Conservation (phyloP, 2,888 invertebrate species). For the Drosophila helvetica region DNA sequence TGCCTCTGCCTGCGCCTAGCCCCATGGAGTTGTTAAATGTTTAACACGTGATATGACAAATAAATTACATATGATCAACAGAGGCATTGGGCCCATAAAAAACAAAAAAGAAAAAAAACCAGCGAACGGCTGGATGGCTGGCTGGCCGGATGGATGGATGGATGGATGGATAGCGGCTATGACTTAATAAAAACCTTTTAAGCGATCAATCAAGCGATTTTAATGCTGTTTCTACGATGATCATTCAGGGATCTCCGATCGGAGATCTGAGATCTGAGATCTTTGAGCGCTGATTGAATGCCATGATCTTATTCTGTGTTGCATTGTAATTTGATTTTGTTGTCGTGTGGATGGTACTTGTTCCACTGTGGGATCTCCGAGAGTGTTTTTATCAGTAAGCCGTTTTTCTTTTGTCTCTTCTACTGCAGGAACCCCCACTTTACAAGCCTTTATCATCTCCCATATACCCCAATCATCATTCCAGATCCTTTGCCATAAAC, state of each 20-base stretch:
- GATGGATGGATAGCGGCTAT: constrained; percentile 46
- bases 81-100: constrained; percentile 43
- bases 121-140: constrained; percentile 8
- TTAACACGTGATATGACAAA: constrained; percentile 84
- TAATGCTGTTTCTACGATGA: constrained; percentile 68
- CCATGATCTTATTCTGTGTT: background rate
- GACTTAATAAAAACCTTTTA: constrained; percentile 78
- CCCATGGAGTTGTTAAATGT: constrained; percentile 80
- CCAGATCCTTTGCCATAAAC: constrained; percentile 13
- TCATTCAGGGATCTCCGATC: constrained; percentile 43
- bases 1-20: constrained; percentile 58
- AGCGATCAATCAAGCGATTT: constrained; percentile 67
- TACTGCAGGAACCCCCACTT: background rate
- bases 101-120: constrained; percentile 8
- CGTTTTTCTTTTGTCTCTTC: too few relatives aligned
- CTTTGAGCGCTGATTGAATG: background rate
- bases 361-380: too few relatives aligned
- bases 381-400: too few relatives aligned
- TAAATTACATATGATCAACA: constrained; percentile 82
- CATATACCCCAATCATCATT: background rate
- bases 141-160: constrained; percentile 1
- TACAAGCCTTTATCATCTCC: background rate
- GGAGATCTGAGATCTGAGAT: background rate
- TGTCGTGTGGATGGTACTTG: too few relatives aligned
- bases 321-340: background rate